These are phyloP conservation scores for Solea senegalensis DNA, from an alignment of 2,113 vertebrate genomes.

Conservation along the genomic window DNA sequence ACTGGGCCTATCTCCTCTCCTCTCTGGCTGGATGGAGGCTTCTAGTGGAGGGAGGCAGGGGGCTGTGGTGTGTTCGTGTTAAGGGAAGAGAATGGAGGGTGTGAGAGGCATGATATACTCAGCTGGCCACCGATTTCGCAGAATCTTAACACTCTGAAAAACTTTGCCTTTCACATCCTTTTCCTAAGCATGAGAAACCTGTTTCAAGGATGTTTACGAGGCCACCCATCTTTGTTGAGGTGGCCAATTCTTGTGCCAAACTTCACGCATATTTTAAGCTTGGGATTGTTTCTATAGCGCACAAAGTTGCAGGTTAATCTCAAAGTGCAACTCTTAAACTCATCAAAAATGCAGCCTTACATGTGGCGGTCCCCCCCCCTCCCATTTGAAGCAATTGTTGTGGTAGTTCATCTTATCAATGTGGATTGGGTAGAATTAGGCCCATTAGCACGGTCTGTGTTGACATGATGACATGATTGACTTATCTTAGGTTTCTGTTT, in stretches of 20 bases:
- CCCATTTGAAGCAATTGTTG: conserved; percentile 2
- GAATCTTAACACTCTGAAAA: conserved; percentile 73
- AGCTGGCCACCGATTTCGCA: conserved; percentile 77
- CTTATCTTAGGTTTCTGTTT: conserved; percentile 60
- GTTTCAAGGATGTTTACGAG: conserved; percentile 73
- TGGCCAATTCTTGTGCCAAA: conserved; percentile 47
- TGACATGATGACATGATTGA: conserved; percentile 46
- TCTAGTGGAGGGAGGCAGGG: conserved; percentile 66
- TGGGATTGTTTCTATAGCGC: conserved; percentile 35
- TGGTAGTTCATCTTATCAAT: not conserved
- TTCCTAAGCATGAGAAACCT: conserved; percentile 71
- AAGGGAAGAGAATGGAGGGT: conserved; percentile 77
- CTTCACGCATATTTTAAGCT: conserved; percentile 50
- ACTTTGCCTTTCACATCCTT: conserved; percentile 71
- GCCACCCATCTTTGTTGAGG: conserved; percentile 58
- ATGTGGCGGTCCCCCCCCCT: not conserved
- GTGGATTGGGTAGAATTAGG: conserved; percentile 61
- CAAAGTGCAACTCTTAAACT: conserved; percentile 14
- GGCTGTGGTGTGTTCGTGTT: conserved; percentile 64
- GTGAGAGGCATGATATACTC: conserved; percentile 77
- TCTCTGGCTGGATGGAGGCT: conserved; percentile 76
- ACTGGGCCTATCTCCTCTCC: conserved; percentile 81
- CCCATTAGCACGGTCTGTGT: conserved; percentile 63
- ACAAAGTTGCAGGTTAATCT: conserved; percentile 39
- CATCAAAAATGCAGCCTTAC: not conserved